Evolutionary conservation across 1,140 invertebrate species (phyloP), one percentile per base, ranked within the genome.

Genomic region (Ditylenchus dipsaci): DNA sequence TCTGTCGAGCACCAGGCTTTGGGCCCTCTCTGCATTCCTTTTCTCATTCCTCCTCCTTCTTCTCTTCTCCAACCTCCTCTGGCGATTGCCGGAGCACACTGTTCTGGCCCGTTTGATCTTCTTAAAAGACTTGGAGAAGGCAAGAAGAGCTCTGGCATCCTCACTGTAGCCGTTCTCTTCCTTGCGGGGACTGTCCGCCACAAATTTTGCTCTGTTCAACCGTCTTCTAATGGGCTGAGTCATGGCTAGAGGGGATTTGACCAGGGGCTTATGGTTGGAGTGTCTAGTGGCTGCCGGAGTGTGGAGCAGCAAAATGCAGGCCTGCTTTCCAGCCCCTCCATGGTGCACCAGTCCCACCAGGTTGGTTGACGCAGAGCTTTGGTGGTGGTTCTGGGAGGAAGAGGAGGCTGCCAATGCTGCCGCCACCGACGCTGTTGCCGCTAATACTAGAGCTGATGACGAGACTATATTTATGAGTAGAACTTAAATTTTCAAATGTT

Each of bases 121-220:
- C 66, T 81, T 81, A 69, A 81, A 81, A 21, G 71, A 75, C 56
- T 76, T 75, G 8, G 79, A 81, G 67, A 81, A 81, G 17, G 72
- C 78, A 13, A 81, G 67, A 1, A 81, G 68, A 1, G 76, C 81
- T 58, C 59, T 30, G 29, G 29, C 49, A 53, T 53, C 49, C 15
- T 53, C n/a, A 53, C 23, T 21, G 49, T 19, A 21, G 33, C 45
- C 61, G 33, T 49, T 11, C 33, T 17, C 27, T 15, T 26, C 23
- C 23, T 53, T 53, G 3, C n/a, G 43, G 43, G 43, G 43, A 45
- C 49, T 53, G 15, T 53, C 49, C n/a, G 15, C 49, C n/a, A 53
- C 49, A 53, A 53, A 26, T 17, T 53, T 53, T 3, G 49, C 15
- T 53, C 49, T 53, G 23, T 53, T 53, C n/a, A 53, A 26, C 49